Conservation (phyloP, 2,797 vertebrate genomes). For the Poecilia gillii region DNA sequence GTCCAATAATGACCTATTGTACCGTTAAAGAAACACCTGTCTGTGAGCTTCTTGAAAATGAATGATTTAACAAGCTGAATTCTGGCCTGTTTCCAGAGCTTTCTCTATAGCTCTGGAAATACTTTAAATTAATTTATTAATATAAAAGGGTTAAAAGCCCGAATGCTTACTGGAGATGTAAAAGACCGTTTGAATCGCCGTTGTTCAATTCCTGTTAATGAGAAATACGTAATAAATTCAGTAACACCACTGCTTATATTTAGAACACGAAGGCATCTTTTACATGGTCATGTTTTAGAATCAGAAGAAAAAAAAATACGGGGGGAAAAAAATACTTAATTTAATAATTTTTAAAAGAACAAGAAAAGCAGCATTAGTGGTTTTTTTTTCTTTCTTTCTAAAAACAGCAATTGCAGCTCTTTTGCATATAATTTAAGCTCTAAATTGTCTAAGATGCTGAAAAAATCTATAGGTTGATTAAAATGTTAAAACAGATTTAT, state of each 20-base stretch:
- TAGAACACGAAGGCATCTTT: background rate
- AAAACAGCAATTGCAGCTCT: background rate
- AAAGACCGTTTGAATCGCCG: background rate
- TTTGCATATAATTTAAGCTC: background rate
- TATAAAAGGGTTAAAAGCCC: slow-evolving; percentile 23
- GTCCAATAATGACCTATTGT: background rate
- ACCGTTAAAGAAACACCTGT: background rate
- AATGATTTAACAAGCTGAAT: slow-evolving; percentile 3
- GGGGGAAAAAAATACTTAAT: background rate
- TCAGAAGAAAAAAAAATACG: background rate
- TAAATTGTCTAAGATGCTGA: background rate
- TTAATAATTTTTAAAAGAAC: background rate
- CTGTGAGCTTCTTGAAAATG: background rate
- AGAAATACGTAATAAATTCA: background rate
- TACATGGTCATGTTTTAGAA: background rate
- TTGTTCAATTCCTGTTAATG: background rate
- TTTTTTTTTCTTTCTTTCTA: background rate
- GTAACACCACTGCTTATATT: background rate
- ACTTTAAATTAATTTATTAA: slow-evolving; percentile 19
- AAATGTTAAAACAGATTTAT: background rate
- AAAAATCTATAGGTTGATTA: background rate
- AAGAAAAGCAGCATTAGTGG: background rate
- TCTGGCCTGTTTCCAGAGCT: slow-evolving; percentile 25
- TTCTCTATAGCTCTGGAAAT: slow-evolving; percentile 1
- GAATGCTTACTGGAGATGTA: background rate